Conservation (phyloP, 2,113 vertebrate species). For the Penelope pileata region DNA sequence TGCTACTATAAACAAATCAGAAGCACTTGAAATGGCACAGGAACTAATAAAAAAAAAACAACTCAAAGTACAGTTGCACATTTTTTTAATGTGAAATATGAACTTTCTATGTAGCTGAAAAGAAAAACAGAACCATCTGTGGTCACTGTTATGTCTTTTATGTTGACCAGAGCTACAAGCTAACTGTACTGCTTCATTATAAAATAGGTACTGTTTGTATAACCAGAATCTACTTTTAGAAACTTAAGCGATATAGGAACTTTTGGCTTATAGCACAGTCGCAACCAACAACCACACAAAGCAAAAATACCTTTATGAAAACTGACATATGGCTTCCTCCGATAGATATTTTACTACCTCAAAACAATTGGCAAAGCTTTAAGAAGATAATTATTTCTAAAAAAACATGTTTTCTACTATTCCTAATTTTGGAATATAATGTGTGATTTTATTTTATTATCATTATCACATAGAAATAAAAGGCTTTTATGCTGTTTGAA, state of each 20-base stretch:
- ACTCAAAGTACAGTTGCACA: not conserved
- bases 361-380: not conserved
- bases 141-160: not conserved
- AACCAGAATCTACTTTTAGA: constrained; percentile 27
- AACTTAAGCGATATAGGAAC: constrained; percentile 7
- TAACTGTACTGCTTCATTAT: not conserved
- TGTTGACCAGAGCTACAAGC: not conserved
- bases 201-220: not conserved
- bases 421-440: not conserved
- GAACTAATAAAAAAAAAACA: not conserved
- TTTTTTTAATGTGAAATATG: not conserved
- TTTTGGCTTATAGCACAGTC: not conserved
- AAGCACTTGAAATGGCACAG: not conserved
- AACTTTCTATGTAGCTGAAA: not conserved
- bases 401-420: not conserved
- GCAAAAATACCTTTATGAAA: not conserved
- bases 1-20: not conserved
- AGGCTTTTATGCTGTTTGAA: not conserved
- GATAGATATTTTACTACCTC: not conserved
- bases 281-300: not conserved
- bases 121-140: not conserved
- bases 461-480: not conserved
- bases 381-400: not conserved
- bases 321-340: not conserved
- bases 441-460: not conserved